Conservation (phyloP, 2,888 invertebrate genomes). For the Lomographa bimaculata region DNA sequence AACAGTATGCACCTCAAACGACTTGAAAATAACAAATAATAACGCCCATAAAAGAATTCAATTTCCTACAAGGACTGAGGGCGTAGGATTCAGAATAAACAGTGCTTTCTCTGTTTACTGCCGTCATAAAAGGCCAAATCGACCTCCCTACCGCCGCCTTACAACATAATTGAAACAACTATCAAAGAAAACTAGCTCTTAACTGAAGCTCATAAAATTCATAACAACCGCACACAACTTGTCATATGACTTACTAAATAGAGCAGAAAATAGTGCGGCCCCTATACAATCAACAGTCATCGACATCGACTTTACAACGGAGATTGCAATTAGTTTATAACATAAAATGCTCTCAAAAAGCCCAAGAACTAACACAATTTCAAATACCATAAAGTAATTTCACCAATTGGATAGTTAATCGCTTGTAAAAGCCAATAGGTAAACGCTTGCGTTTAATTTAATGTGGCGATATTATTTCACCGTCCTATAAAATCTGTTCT, state of each 20-base stretch:
- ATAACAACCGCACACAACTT: neutral
- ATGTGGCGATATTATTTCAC: constrained; percentile 39
- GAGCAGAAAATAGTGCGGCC: constrained; percentile 39
- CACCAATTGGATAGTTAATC: constrained; percentile 36
- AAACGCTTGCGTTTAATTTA: constrained; percentile 36
- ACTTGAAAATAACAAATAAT: constrained; percentile 3
- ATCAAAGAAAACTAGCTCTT: constrained; percentile 19
- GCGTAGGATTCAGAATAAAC: constrained; percentile 28
- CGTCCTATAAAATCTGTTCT: constrained; percentile 30
- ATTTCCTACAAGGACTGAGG: constrained; percentile 16
- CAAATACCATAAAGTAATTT: constrained; percentile 39
- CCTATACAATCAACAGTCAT: constrained; percentile 32
- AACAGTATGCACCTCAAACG: too few relatives aligned
- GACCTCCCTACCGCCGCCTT: constrained; percentile 34
- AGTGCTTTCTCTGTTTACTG: constrained; percentile 32
- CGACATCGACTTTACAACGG: constrained; percentile 35
- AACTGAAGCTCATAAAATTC: neutral
- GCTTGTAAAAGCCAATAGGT: constrained; percentile 38
- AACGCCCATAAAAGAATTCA: constrained; percentile 7
- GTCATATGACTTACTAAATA: constrained; percentile 28
- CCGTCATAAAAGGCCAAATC: constrained; percentile 35
- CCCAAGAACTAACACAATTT: constrained; percentile 30
- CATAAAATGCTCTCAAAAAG: constrained; percentile 27
- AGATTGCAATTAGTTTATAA: constrained; percentile 34
- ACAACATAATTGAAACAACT: constrained; percentile 14